phyloP scores from a whole-genome alignment of 2,797 vertebrate genomes.

The Hippocampus kuda region DNA sequence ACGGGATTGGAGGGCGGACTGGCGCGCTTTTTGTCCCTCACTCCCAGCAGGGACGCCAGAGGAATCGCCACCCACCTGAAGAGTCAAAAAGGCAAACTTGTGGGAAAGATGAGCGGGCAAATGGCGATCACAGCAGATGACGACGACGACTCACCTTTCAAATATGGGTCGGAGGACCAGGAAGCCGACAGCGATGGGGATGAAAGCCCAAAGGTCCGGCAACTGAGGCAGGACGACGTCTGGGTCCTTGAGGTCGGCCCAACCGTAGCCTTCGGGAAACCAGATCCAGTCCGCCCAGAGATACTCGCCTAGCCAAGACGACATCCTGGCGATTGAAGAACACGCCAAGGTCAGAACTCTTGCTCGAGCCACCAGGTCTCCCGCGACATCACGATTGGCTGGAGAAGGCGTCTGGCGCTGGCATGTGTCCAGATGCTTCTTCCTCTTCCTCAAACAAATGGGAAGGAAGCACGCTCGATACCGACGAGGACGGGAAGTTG shows the following conservation, averaged over 20 bases:
- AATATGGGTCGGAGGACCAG: conserved; percentile 66
- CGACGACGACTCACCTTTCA: conserved; percentile 57
- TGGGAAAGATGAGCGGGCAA: neutral
- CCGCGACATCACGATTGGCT: neutral
- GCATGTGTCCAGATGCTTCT: neutral
- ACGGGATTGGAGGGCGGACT: conserved; percentile 67
- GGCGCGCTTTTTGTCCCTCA: conserved; percentile 76
- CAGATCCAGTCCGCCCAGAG: conserved; percentile 91
- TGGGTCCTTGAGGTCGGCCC: conserved; percentile 78
- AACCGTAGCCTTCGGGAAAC: conserved; percentile 85
- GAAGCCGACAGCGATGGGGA: conserved; percentile 67
- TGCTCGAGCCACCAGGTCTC: neutral
- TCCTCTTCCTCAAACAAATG: neutral
- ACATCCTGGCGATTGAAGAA: conserved; percentile 52
- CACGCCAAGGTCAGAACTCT: neutral
- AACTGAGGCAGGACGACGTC: conserved; percentile 74
- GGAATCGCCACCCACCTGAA: conserved; percentile 70
- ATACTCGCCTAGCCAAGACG: conserved; percentile 65
- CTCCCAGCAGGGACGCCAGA: conserved; percentile 74
- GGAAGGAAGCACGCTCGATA: too few species aligned
- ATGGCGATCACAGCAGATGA: too few species aligned
- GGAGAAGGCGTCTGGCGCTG: neutral
- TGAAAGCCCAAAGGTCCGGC: conserved; percentile 72
- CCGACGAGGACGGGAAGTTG: too few species aligned
- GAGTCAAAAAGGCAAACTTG: neutral